These are phyloP conservation scores for Nibea albiflora DNA, from an alignment of 2,113 vertebrate genomes.

Conservation along the genomic window DNA sequence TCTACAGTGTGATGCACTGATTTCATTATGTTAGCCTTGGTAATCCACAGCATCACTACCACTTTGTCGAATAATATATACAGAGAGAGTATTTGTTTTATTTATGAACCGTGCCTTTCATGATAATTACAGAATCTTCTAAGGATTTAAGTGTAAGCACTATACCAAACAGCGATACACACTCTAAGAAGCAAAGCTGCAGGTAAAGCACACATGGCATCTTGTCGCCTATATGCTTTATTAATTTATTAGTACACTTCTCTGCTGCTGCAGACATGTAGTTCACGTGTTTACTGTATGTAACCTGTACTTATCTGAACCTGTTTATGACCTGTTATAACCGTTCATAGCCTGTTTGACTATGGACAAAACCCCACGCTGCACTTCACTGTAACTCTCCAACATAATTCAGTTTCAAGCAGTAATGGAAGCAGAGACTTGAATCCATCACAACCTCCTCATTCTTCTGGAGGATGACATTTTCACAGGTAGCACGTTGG, in stretches of 20 bases:
- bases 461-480: conserved; percentile 57
- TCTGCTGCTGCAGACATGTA: neutral
- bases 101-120: conserved; percentile 17
- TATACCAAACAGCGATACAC: conserved; percentile 5
- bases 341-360: neutral
- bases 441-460: conserved; percentile 26
- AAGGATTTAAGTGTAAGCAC: conserved; percentile 21
- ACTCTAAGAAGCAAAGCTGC: neutral
- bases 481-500: conserved; percentile 58
- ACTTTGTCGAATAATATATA: neutral
- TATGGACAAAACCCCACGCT: neutral
- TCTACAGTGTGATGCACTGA: neutral
- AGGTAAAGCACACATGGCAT: neutral
- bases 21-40: conserved; percentile 2
- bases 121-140: conserved; percentile 9
- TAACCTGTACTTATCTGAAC: too few species aligned
- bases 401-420: conserved; percentile 18
- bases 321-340: too few species aligned
- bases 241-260: neutral
- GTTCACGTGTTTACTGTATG: neutral
- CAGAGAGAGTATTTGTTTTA: neutral
- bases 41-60: conserved; percentile 20
- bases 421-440: neutral
- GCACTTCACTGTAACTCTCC: neutral
- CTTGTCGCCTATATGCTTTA: neutral